Evolutionary conservation across 2,113 vertebrate genomes (phyloP).

Genomic region (Taxidea taxus): DNA sequence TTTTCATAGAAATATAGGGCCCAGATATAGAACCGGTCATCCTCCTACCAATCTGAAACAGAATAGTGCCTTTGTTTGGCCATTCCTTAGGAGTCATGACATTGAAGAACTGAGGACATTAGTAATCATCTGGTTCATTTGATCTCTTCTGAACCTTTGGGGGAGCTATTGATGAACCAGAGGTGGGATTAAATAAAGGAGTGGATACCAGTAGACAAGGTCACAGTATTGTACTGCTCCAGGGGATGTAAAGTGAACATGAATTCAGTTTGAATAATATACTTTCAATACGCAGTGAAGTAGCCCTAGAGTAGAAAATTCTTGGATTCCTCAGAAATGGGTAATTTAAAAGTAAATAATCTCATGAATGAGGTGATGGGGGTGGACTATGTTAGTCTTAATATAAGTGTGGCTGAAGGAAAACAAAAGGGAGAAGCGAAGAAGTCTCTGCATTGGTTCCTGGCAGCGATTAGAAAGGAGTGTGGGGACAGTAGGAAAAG

Average conservation of each 20-base stretch:
- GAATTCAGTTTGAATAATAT: not conserved
- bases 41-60: not conserved
- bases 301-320: not conserved
- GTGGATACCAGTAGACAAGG: not conserved
- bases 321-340: not conserved
- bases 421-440: not conserved
- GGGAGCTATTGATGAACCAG: not conserved
- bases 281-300: not conserved
- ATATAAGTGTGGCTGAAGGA: not conserved
- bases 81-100: not conserved
- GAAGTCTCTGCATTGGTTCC: not conserved
- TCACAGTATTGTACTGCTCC: not conserved
- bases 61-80: not conserved
- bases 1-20: not conserved
- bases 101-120: not conserved
- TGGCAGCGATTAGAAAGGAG: not conserved
- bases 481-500: not conserved
- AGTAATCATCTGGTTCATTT: not conserved
- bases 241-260: not conserved
- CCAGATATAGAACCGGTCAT: not conserved
- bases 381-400: not conserved
- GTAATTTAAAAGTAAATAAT: not conserved
- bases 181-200: not conserved
- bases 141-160: not conserved
- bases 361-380: not conserved